Evolutionary conservation across 2,113 vertebrate species (phyloP).

Genomic region (Proterorhinus semilunaris): DNA sequence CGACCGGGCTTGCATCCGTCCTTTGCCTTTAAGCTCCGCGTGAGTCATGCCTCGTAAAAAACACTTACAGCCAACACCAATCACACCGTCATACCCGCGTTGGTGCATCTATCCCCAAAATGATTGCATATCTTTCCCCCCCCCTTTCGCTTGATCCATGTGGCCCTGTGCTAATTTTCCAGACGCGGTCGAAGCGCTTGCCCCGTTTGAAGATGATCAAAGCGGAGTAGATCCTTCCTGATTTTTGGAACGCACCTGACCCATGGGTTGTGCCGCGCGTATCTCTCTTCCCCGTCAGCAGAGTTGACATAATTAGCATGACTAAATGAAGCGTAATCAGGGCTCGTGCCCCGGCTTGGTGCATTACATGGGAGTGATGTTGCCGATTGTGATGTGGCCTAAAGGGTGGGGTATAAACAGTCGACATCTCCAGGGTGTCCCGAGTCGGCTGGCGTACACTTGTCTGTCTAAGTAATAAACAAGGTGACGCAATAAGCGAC

Average conservation of each 20-base stretch:
- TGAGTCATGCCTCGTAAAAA: slow-evolving; percentile 48
- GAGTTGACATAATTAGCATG: slow-evolving; percentile 66
- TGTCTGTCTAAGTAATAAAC: neutral
- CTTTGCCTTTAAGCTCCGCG: slow-evolving; percentile 11
- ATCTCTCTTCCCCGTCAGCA: slow-evolving; percentile 30
- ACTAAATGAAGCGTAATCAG: slow-evolving; percentile 50
- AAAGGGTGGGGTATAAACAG: slow-evolving; percentile 19
- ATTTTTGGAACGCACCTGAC: slow-evolving; percentile 10
- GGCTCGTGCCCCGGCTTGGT: slow-evolving; percentile 21
- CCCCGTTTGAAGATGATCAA: slow-evolving; percentile 53
- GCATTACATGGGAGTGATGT: slow-evolving; percentile 10
- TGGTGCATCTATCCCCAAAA: slow-evolving; percentile 31
- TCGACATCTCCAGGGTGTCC: slow-evolving; percentile 3
- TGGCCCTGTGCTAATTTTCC: slow-evolving; percentile 43
- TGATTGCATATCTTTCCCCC: slow-evolving; percentile 26
- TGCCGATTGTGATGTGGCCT: slow-evolving; percentile 18
- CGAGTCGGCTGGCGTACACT: neutral
- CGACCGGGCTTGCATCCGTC: slow-evolving; percentile 7
- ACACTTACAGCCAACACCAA: slow-evolving; percentile 30
- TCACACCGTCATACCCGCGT: slow-evolving; percentile 24
- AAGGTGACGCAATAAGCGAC: neutral
- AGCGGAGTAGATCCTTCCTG: slow-evolving; percentile 34
- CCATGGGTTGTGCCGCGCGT: slow-evolving; percentile 19
- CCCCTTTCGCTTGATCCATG: slow-evolving; percentile 9
- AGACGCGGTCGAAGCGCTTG: slow-evolving; percentile 33